A percentile compares a stretch with the other conserved stretches of the same genome.
Conservation (phyloP, 2,888 invertebrate species). For the Heteromurus nitidus region DNA sequence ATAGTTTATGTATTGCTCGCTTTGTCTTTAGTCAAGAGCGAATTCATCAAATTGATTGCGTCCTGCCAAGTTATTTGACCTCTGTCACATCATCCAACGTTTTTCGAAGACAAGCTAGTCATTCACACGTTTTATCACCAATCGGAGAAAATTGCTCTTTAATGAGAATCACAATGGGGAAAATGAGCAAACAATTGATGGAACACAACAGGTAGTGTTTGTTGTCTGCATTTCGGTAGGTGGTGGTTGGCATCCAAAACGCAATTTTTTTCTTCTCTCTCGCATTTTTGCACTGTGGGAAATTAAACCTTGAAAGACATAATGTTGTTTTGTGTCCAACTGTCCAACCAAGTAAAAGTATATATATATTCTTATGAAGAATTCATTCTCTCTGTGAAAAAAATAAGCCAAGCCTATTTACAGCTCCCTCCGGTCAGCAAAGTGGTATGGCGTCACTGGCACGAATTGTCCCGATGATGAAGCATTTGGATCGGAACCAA, state of each 20-base stretch:
- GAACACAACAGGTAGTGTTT: too few species aligned
- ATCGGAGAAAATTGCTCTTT: constrained; percentile 40
- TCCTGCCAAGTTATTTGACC: too few species aligned
- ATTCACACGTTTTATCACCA: constrained; percentile 8
- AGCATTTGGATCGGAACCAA: neutral
- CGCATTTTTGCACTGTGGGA: constrained; percentile 55
- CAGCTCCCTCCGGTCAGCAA: neutral
- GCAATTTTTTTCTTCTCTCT: neutral
- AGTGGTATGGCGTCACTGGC: too few species aligned
- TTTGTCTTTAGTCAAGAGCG: too few species aligned
- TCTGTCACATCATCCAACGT: too few species aligned
- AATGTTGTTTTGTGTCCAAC: neutral
- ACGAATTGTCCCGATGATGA: too few species aligned
- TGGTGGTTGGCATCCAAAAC: neutral
- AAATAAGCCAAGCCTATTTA: neutral
- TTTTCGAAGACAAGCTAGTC: too few species aligned
- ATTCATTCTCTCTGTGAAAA: neutral
- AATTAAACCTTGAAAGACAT: constrained; percentile 27
- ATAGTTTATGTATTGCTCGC: too few species aligned
- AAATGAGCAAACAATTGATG: constrained; percentile 43
- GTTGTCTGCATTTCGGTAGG: too few species aligned
- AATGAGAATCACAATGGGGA: constrained; percentile 51
- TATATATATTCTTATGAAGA: neutral
- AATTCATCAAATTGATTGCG: too few species aligned
- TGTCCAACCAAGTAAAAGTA: neutral